Evolutionary conservation across 2,888 invertebrate species (phyloP), one percentile per base, ranked within the genome.

Genomic region (Girardia tigrina): DNA sequence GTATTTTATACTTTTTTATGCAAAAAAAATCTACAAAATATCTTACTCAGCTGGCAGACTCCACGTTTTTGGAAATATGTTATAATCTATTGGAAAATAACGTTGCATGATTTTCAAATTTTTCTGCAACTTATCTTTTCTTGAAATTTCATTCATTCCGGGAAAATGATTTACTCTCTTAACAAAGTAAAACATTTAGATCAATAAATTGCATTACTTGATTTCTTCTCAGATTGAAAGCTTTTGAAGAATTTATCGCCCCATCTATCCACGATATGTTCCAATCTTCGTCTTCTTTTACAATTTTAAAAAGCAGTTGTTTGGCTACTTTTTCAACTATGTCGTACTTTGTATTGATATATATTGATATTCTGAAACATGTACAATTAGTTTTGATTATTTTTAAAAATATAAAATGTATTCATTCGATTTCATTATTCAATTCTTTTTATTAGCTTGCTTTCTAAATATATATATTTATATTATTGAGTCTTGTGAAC

Each of bases 181-280:
- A 16, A 36, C 8, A 36, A 16, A 12, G 16, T 12, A 36, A 36
- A 12, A 36, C 16, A 36, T 36, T 36, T 36, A 36, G 16, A 36
- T 12, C 36, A 16, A 36, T 12, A 36, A 36, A 12, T 36, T n/a
- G n/a, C n/a, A 12, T 56, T 56, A 56, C 56, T n/a, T 56, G 56
- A 56, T 56, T 56, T 56, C 56, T 4, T 56, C 23, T 56, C n/a
- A 56, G 4, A n/a, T 56, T 56, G 56, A 56, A 56, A 4, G 56
- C 56, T 56, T 56, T 56, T n/a, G 56, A n/a, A 2, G 56, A 56
- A 16, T 56, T 56, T 8, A 56, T 56, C 4, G 56, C 4, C 4
- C 56, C 56, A 56, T 56, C 56, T 56, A 56, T 56, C 56, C 56
- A 56, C n/a, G 56, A 56, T 20, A 56, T 56, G 23, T 56, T 56